A percentile compares a stretch with the other conserved stretches of the same genome.
phyloP scores from a whole-genome alignment of 2,888 invertebrate genomes.

The Caenorhabditis sp. region DNA sequence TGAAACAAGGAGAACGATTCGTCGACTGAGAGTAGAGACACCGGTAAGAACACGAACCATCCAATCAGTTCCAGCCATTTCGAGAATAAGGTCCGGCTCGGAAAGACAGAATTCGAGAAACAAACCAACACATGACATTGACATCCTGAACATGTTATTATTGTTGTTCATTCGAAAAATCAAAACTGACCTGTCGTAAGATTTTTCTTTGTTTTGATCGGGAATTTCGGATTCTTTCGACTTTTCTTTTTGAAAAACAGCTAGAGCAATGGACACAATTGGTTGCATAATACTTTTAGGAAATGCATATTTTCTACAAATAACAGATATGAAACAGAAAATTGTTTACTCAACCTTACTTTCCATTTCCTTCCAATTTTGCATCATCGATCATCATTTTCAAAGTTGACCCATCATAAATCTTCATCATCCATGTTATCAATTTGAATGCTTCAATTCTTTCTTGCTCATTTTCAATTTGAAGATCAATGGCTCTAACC shows the following conservation, averaged over 20 bases:
- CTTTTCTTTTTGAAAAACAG: constrained; percentile 30
- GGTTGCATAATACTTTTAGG: constrained; percentile 60
- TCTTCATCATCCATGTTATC: constrained; percentile 78
- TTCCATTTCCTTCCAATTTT: constrained; percentile 34
- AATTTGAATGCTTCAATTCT: constrained; percentile 88
- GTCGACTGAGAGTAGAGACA: constrained; percentile 34
- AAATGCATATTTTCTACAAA: constrained; percentile 49
- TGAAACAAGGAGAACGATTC: constrained; percentile 47
- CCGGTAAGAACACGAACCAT: constrained; percentile 55
- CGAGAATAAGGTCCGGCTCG: constrained; percentile 53
- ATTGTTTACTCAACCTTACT: constrained; percentile 19
- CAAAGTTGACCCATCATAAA: constrained; percentile 48
- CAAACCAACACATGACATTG: constrained; percentile 51
- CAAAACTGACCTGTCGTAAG: background rate
- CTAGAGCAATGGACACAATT: constrained; percentile 53
- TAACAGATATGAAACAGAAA: background rate
- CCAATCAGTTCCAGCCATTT: constrained; percentile 64
- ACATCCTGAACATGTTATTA: constrained; percentile 38
- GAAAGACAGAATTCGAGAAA: constrained; percentile 57
- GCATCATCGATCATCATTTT: constrained; percentile 46
- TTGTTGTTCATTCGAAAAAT: background rate
- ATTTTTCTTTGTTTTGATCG: background rate
- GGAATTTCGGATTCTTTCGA: constrained; percentile 4
- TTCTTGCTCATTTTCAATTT: constrained; percentile 83
- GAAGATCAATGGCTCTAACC: constrained; percentile 84